A percentile compares a stretch with the other conserved stretches of the same genome.
These are phyloP conservation scores for Steinernema carpocapsae DNA, from an alignment of 2,888 invertebrate genomes.

Conservation along the genomic window DNA sequence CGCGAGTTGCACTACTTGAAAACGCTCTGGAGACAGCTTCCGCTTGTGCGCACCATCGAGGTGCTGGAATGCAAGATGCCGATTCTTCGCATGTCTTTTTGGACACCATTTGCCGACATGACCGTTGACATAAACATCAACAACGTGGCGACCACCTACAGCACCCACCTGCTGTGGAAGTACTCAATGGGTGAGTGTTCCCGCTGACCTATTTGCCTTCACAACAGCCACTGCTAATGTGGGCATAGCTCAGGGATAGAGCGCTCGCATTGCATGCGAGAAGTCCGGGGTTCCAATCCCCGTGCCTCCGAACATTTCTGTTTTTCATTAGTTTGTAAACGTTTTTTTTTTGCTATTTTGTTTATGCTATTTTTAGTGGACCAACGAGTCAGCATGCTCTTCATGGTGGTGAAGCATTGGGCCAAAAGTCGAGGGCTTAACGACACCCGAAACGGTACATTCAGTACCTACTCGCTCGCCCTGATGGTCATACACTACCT, in stretches of 20 bases:
- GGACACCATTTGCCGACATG: neutral
- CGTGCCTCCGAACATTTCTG: constrained; percentile 25
- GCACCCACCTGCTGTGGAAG: constrained; percentile 6
- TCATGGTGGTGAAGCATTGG: neutral
- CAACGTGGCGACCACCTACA: neutral
- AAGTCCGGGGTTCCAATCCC: constrained; percentile 39
- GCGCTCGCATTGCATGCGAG: constrained; percentile 40
- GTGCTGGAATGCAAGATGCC: neutral
- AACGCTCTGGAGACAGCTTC: neutral
- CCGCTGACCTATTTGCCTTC: too few species aligned
- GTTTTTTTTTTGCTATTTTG: too few species aligned
- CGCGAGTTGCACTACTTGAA: neutral
- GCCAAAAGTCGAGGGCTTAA: neutral
- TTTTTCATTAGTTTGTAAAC: neutral
- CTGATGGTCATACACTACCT: constrained; percentile 5
- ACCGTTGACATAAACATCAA: neutral
- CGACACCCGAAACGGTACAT: neutral
- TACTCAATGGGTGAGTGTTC: neutral
- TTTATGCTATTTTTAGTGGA: constrained; percentile 2
- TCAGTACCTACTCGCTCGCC: neutral
- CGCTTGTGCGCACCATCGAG: neutral
- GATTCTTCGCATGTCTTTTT: neutral
- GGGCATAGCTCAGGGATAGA: constrained; percentile 38
- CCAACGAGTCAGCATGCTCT: neutral
- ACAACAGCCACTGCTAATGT: neutral